Conservation (phyloP, 2,888 invertebrate genomes). For the Diaprepes abbreviatus region DNA sequence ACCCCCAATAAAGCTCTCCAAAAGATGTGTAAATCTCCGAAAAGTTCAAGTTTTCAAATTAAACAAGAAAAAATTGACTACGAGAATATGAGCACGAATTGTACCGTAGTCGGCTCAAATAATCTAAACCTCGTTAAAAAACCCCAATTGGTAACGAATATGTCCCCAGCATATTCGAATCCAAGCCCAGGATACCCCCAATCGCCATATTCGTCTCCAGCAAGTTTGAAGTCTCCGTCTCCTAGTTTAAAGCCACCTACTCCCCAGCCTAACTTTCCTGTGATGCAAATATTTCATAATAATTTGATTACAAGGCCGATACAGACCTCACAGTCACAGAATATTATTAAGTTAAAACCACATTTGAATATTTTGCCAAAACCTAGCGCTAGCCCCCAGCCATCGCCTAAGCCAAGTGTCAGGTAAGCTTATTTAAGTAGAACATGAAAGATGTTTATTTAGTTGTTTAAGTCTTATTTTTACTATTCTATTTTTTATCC, state of each 20-base stretch:
- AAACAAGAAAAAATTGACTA: conserved; percentile 65
- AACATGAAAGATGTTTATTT: too few relatives aligned
- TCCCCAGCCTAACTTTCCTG: conserved; percentile 66
- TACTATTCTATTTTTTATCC: too few relatives aligned
- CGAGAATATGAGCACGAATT: conserved; percentile 67
- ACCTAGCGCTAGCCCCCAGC: conserved; percentile 65
- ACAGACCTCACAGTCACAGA: conserved; percentile 63
- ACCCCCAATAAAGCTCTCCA: conserved; percentile 62
- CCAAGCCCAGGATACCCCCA: conserved; percentile 62
- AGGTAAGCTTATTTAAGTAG: conserved; percentile 61
- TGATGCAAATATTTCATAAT: conserved; percentile 67
- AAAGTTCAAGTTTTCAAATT: conserved; percentile 61
- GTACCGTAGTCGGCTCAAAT: conserved; percentile 67
- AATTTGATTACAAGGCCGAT: conserved; percentile 63
- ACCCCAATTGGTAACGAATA: conserved; percentile 63
- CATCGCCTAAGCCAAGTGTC: conserved; percentile 66
- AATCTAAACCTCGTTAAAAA: conserved; percentile 67
- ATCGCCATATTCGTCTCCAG: conserved; percentile 66
- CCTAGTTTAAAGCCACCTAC: conserved; percentile 64
- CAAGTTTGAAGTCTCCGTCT: conserved; percentile 65
- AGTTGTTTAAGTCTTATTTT: too few relatives aligned
- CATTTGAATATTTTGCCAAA: conserved; percentile 68
- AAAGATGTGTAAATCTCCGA: conserved; percentile 69
- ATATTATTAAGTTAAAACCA: conserved; percentile 67
- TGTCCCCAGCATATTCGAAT: conserved; percentile 65